phyloP scores from a whole-genome alignment of 2,797 vertebrate genomes.

The Labroides dimidiatus region DNA sequence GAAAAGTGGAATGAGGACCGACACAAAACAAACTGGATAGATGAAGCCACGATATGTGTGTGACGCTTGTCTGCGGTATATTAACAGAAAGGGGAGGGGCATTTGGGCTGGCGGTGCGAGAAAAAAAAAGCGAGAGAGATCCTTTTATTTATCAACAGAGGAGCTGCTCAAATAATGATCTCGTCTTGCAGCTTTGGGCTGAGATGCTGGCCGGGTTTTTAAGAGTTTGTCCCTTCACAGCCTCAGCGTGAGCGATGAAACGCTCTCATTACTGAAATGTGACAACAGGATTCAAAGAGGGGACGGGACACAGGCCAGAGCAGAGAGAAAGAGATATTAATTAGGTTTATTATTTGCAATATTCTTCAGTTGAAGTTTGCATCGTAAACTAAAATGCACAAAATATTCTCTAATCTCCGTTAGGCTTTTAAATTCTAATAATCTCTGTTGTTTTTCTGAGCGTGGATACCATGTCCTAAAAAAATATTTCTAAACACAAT shows the following conservation, averaged over 20 bases:
- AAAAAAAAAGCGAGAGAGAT: conserved; percentile 21
- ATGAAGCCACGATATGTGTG: conserved; percentile 25
- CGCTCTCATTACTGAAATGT: conserved; percentile 30
- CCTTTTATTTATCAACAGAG: conserved; percentile 44
- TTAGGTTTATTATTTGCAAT: conserved; percentile 1
- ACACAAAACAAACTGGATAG: conserved; percentile 30
- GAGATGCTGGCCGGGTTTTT: conserved; percentile 37
- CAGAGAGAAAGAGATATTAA: neutral
- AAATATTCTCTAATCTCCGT: neutral
- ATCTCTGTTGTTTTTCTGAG: neutral
- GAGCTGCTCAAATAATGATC: conserved; percentile 47
- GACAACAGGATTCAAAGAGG: conserved; percentile 1
- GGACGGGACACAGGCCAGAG: neutral
- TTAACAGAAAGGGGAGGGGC: conserved; percentile 1
- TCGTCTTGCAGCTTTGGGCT: conserved; percentile 26
- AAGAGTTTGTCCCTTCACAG: conserved; percentile 33
- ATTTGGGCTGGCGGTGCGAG: conserved; percentile 3
- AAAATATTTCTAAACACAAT: conserved; percentile 12
- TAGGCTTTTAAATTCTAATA: neutral
- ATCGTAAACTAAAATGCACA: neutral
- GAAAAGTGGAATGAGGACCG: conserved; percentile 19
- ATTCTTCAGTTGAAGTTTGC: neutral
- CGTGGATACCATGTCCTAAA: neutral
- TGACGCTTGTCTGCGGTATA: conserved; percentile 27
- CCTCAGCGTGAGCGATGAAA: conserved; percentile 30